Percentiles rank a stretch among this genome's conserved stretches.
These are phyloP conservation scores for Falco novaeseelandiae DNA, from an alignment of 2,797 vertebrate genomes.

Conservation along the genomic window DNA sequence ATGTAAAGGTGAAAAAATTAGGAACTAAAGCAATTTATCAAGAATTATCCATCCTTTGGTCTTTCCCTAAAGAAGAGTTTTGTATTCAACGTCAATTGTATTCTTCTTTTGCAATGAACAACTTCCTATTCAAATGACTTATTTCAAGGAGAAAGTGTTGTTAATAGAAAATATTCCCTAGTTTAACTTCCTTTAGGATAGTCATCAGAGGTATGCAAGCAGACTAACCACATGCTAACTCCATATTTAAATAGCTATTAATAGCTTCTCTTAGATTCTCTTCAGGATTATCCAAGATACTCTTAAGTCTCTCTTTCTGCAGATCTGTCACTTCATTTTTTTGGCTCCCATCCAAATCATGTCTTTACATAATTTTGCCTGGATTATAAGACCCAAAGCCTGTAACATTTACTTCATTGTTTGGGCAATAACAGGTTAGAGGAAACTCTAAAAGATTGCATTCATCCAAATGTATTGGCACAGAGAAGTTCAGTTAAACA, in stretches of 20 bases:
- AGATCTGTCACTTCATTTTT: not conserved
- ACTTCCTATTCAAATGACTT: not conserved
- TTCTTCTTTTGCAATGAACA: not conserved
- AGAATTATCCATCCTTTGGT: not conserved
- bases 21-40: not conserved
- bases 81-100: not conserved
- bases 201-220: not conserved
- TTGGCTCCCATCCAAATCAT: not conserved
- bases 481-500: not conserved
- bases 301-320: not conserved
- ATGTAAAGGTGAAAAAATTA: not conserved
- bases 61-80: not conserved
- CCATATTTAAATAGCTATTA: not conserved
- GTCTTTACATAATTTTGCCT: constrained; percentile 12
- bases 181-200: not conserved
- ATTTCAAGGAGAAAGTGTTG: not conserved
- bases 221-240: not conserved
- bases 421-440: constrained; percentile 27
- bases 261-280: constrained; percentile 3
- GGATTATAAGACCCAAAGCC: not conserved
- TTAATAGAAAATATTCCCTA: not conserved
- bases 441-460: not conserved
- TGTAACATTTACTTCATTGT: not conserved
- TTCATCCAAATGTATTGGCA: not conserved
- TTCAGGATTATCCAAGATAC: not conserved